These are phyloP conservation scores for Lapara coniferarum DNA, from an alignment of 2,888 invertebrate species.

Conservation along the genomic window DNA sequence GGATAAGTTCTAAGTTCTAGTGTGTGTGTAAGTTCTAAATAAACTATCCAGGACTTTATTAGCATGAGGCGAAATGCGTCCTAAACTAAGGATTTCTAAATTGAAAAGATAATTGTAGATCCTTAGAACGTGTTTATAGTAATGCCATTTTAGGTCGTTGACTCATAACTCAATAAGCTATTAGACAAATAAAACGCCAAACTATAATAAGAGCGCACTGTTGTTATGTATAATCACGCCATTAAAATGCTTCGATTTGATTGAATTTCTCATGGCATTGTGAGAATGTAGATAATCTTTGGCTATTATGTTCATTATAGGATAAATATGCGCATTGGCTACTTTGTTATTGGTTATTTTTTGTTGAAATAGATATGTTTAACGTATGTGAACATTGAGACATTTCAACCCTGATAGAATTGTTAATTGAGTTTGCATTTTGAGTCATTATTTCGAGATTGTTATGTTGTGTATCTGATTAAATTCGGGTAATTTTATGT, in stretches of 20 bases:
- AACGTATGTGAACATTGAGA: slow-evolving; percentile 17
- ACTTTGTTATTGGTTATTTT: slow-evolving; percentile 25
- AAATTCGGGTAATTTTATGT: too few relatives aligned
- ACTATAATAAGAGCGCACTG: slow-evolving; percentile 28
- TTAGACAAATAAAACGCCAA: slow-evolving; percentile 22
- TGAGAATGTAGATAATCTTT: slow-evolving; percentile 62
- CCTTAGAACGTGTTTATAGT: neutral
- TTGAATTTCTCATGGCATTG: slow-evolving; percentile 70
- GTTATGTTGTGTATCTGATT: too few relatives aligned
- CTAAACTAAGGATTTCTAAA: too few relatives aligned
- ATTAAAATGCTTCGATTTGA: slow-evolving; percentile 69
- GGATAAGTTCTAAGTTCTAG: neutral
- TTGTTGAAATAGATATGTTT: neutral
- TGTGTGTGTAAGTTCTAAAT: neutral
- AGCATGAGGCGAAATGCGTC: too few relatives aligned
- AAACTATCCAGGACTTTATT: neutral
- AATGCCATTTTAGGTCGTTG: neutral
- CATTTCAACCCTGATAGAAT: neutral
- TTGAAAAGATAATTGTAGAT: neutral
- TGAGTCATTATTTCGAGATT: too few relatives aligned
- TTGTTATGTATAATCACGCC: slow-evolving; percentile 51
- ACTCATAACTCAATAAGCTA: slow-evolving; percentile 1
- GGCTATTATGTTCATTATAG: slow-evolving; percentile 37
- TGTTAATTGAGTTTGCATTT: neutral
- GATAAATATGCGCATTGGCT: slow-evolving; percentile 19